Base-by-base conservation (phyloP, 2,888 invertebrate species). In the Callyntrura sp. region DNA sequence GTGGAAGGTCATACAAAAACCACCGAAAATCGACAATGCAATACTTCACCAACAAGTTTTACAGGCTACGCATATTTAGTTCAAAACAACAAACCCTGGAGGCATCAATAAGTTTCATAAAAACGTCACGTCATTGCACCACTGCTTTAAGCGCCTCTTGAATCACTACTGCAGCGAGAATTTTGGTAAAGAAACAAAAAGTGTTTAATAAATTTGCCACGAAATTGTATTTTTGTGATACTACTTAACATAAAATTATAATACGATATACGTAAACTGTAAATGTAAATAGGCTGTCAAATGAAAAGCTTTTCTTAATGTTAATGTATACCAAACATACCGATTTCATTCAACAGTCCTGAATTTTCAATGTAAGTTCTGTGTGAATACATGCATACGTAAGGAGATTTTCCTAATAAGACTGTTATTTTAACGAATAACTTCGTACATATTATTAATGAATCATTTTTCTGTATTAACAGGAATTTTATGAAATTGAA, bases 1-100 rank as follows among this genome's bases (percentile, higher is more conserved):
- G 94, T 99, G 99, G 99, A 98, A 98, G 94, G 95, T 97, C 93
- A 97, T 99, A 93, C 98, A 98, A 95, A 99, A 99, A 17, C 97
- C 97, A 94, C 95, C 98, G 89, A 96, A 97, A 88, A 96, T 97
- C 92, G 97, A 95, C 68, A 91, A 91, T 55, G 91, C 86, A 79
- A 20, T 89, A 55, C 20, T 89, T 4, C 89, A 89, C 17, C 89
- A 84, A 14, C 89, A 89, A 76, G 89, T 89, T 14, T 20, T 89
- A 6, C 88, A 88, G 55, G 89, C 89, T 5, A 20, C 84, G 11
- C 84, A 84, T 28, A 78, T 89, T 25, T 84, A 89, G 70, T 68
- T 35, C 14, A 65, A 65, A 6, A 62, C 51, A n/a, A 45, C 4
- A 83, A 6, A 45, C 12, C 55, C 14, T 23, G 25, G 48, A 14